Percentiles rank a stretch among this genome's conserved stretches.
phyloP scores from a whole-genome alignment of 2,888 invertebrate genomes.

The Ormyrus rosae region DNA sequence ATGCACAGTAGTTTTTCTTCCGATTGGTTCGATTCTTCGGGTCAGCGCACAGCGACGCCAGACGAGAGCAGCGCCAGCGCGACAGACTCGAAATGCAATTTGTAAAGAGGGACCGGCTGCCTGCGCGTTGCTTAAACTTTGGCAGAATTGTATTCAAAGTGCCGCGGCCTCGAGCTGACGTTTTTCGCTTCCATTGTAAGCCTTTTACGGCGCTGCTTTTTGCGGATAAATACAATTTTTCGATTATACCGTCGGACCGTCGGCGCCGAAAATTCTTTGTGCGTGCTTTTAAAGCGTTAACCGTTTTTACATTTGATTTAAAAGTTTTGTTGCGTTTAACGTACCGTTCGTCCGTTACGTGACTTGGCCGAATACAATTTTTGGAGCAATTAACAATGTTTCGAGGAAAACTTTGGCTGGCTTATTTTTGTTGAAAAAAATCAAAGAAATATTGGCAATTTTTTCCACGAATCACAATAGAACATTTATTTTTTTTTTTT shows the following conservation, averaged over 20 bases:
- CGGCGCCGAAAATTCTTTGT: background rate
- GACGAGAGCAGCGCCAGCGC: background rate
- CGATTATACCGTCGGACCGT: background rate
- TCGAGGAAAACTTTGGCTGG: too few relatives aligned
- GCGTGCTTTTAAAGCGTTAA: too few relatives aligned
- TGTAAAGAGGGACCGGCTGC: background rate
- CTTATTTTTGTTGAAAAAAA: too few relatives aligned
- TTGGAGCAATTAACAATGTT: too few relatives aligned
- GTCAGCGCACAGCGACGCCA: conserved; percentile 23
- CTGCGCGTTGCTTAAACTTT: conserved; percentile 31
- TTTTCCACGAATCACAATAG: too few relatives aligned
- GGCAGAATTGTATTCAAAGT: conserved; percentile 29
- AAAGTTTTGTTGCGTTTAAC: too few relatives aligned
- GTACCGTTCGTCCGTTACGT: too few relatives aligned
- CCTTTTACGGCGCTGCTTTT: background rate
- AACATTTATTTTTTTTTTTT: too few relatives aligned
- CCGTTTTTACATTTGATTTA: too few relatives aligned
- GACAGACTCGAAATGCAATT: conserved; percentile 38
- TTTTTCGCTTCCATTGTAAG: background rate
- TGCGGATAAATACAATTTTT: background rate
- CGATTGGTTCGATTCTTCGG: conserved; percentile 41
- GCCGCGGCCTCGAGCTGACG: conserved; percentile 6
- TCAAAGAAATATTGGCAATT: too few relatives aligned
- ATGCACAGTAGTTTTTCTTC: conserved; percentile 26
- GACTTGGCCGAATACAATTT: too few relatives aligned